Evolutionary conservation across 2,888 invertebrate genomes (phyloP), one percentile per base, ranked within the genome.

Genomic region (Cancer borealis): DNA sequence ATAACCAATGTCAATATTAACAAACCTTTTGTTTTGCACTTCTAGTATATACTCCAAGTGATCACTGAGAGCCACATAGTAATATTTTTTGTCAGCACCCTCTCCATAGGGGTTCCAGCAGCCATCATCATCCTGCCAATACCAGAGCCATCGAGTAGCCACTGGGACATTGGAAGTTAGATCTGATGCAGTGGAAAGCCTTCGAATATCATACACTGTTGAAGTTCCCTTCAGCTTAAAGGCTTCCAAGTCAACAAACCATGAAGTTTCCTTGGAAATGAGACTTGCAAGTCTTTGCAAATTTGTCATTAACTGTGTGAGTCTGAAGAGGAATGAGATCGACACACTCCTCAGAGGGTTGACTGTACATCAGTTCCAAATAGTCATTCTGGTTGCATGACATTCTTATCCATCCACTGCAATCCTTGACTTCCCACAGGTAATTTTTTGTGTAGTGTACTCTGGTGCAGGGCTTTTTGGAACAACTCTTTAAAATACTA

Each of bases 121-220:
- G n/a, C 91, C 93, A 92, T 92, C 54, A n/a, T 92, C 66, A 66
- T 79, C 92, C 54, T 91, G 49, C 93, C 92, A 92, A 66, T 92
- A 95, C 95, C 95, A 95, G 4, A 95, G n/a, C 95, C 95, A 95
- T 21, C 95, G 93, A 0, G 95, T 95, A 3, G 95, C 92, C 30
- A 92, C 4, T 54, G 66, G 79, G 45, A 88, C 1, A 12, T 88
- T n/a, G 39, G n/a, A 84, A 6, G 60, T 66, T 4, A 95, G 49
- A 49, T 95, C 95, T 8, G 95, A 95, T 4, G 92, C 79, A 39
- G 95, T 95, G 21, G 95, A 95, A 5, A 95, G 84, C 54, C 95
- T 93, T 14, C 95, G 89, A 10, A 95, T 84, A 2, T 47, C n/a
- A 39, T 30, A 49, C n/a, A 14, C 66, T 39, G 2, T 17, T 5